These are phyloP conservation scores for Hippoglossus stenolepis DNA, from an alignment of 2,113 vertebrate genomes.

Conservation along the genomic window DNA sequence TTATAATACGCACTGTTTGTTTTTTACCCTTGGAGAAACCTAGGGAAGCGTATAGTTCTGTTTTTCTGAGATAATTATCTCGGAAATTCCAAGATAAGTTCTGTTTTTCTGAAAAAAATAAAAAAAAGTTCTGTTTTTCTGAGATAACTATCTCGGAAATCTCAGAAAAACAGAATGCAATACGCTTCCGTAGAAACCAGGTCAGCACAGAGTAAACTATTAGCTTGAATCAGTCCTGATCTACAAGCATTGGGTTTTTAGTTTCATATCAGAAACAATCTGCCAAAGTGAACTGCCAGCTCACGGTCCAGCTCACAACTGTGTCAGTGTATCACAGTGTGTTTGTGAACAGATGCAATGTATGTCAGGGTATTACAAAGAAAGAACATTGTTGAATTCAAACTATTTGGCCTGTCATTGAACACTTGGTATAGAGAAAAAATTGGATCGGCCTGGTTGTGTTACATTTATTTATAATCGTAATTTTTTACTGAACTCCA, in stretches of 20 bases:
- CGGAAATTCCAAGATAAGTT: too few species aligned
- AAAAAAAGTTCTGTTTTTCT: too few species aligned
- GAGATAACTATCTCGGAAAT: too few species aligned
- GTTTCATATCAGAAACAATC: constrained; percentile 48
- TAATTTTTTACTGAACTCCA: too few species aligned
- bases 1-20: constrained; percentile 45
- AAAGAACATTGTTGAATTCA: background rate
- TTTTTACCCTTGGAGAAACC: constrained; percentile 42
- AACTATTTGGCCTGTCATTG: background rate
- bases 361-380: too few species aligned
- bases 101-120: too few species aligned
- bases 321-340: background rate
- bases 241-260: constrained; percentile 45
- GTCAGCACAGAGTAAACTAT: constrained; percentile 52
- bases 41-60: too few species aligned
- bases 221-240: constrained; percentile 58
- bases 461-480: background rate
- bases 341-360: background rate
- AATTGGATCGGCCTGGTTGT: background rate
- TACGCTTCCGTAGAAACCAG: too few species aligned
- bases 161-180: too few species aligned
- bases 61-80: too few species aligned
- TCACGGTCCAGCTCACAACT: constrained; percentile 16
- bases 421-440: background rate
- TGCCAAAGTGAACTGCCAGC: constrained; percentile 16